Conservation (phyloP, 2,113 vertebrate genomes). For the Nothobranchius kuhntae region DNA sequence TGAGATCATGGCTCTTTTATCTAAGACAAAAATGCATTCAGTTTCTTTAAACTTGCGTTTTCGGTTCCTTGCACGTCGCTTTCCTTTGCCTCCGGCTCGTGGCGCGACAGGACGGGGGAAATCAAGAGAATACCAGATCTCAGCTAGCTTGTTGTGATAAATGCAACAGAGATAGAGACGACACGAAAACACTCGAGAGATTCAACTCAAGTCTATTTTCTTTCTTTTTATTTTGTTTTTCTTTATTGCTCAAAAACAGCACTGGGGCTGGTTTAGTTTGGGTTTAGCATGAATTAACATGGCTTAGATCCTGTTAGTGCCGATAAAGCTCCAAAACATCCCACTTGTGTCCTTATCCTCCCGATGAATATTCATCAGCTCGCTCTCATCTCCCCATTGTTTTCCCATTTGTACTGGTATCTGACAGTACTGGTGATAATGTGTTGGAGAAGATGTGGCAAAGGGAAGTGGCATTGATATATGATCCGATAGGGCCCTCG, state of each 20-base stretch:
- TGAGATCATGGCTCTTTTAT: conserved; percentile 14
- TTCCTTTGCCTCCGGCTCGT: conserved; percentile 60
- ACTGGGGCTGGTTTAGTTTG: conserved; percentile 62
- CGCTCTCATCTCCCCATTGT: conserved; percentile 72
- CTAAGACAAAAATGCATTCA: conserved; percentile 21
- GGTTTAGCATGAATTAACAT: conserved; percentile 77
- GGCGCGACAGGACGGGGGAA: conserved; percentile 26
- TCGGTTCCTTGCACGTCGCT: conserved; percentile 30
- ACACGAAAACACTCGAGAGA: conserved; percentile 56
- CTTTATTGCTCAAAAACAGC: conserved; percentile 38
- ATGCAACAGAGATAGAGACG: conserved; percentile 52
- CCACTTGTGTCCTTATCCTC: conserved; percentile 72
- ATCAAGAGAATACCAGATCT: conserved; percentile 52
- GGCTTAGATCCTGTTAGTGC: conserved; percentile 75
- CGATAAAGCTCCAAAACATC: conserved; percentile 73
- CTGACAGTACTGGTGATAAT: conserved; percentile 65
- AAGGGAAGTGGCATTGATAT: conserved; percentile 71
- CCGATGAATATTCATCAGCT: conserved; percentile 77
- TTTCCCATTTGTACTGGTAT: conserved; percentile 71
- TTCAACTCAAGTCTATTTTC: conserved; percentile 55
- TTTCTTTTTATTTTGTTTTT: conserved; percentile 12
- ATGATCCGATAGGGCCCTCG: conserved; percentile 57
- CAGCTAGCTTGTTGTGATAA: conserved; percentile 64
- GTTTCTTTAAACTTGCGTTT: conserved; percentile 47
- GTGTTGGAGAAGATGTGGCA: conserved; percentile 58